phyloP scores from a whole-genome alignment of 2,888 invertebrate species.

The Cremastobaeus sp. region DNA sequence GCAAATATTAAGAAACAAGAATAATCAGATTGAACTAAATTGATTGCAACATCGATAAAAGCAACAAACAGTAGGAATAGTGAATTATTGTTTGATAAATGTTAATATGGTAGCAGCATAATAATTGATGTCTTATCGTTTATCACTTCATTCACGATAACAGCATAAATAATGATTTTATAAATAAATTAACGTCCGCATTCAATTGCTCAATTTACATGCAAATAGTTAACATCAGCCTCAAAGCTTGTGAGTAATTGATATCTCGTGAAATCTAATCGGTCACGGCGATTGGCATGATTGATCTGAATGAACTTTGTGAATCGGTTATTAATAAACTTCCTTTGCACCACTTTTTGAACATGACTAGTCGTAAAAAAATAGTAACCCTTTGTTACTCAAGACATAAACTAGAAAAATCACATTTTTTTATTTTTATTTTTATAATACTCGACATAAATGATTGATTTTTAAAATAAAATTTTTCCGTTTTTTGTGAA shows the following conservation, averaged over 20 bases:
- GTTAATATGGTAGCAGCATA: background rate
- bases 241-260: background rate
- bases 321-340: no score
- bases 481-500: no score
- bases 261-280: constrained; percentile 1
- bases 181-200: background rate
- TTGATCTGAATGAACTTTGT: constrained; percentile 3
- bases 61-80: no score
- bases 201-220: constrained; percentile 2
- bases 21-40: background rate
- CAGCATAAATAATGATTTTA: background rate
- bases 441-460: no score
- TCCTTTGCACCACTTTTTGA: no score
- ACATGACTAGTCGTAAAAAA: constrained; percentile 8
- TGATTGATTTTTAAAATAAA: no score
- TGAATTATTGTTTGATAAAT: background rate
- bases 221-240: background rate
- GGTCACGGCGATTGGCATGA: constrained; percentile 1
- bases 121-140: background rate
- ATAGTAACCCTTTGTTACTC: no score
- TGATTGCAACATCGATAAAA: no score
- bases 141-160: no score
- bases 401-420: no score
- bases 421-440: no score
- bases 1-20: background rate